Base-by-base conservation (phyloP, 2,888 invertebrate species). In the Ischnus inquisitorius region DNA sequence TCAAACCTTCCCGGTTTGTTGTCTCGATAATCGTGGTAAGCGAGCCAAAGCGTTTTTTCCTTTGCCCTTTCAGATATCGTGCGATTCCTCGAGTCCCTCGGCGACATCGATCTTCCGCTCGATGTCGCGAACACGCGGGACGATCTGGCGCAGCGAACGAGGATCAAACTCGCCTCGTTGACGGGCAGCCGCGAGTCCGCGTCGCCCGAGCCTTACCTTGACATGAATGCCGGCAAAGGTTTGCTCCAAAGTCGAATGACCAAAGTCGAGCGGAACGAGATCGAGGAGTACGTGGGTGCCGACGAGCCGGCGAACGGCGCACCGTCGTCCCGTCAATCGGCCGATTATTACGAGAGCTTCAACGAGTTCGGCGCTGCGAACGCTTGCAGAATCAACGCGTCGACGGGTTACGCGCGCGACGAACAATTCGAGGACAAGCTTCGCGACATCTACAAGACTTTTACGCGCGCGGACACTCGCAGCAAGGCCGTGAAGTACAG, bases 171-270 rank as follows among this genome's bases (percentile, higher is more conserved):
- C 3, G 71, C 68, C n/a, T 83, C 72, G 46, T 75, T 86, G 1
- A 14, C 71, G 60, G 54, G 82, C 51, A 74, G 60, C 1, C 71
- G 77, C 10, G 72, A 72, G 4, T 85, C 87, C 0, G 78, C 83
- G 2, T 91, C 92, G 0, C 90, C 92, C 1, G 93, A 92, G 16
- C 90, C 91, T 2, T 93, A 93, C 54, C 85, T 93, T 41, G 89
- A 91, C 57, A 93, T 93, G 93, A 92, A 88, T 51, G 90, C 90
- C 0, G 89, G 90, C 16, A 87, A 88, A 39, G 83, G 90, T 6
- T 48, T 89, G 4, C 54, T 79, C 14, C 65, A 87, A 16, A 79
- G 79, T 77, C 62, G 43, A 85, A 89, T 34, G 14, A 79, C 8
- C 79, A 89, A 48, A 88, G 91, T 57, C 88, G 89, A 79, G 25